Percentiles rank a stretch among this genome's conserved stretches.
phyloP scores from a whole-genome alignment of 2,113 vertebrate species.

The Strigops habroptila region DNA sequence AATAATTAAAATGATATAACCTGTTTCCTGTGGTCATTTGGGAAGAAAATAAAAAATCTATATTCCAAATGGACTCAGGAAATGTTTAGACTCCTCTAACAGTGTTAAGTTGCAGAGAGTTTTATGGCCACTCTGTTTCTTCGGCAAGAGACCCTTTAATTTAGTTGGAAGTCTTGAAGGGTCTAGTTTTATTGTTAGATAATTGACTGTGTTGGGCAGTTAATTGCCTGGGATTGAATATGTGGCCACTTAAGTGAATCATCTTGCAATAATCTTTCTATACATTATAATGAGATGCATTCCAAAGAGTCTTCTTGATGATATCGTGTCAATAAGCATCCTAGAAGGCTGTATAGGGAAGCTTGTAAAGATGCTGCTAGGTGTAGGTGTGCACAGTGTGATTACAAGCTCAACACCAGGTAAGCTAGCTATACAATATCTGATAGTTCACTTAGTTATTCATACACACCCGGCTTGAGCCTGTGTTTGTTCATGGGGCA shows the following conservation, averaged over 20 bases:
- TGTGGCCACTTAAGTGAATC: conserved; percentile 62
- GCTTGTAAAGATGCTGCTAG: neutral
- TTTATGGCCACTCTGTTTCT: conserved; percentile 44
- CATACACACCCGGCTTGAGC: neutral
- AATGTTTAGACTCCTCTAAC: conserved; percentile 51
- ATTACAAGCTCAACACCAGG: neutral
- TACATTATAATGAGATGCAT: conserved; percentile 45
- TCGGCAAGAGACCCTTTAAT: conserved; percentile 40
- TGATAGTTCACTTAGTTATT: neutral
- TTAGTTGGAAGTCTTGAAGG: conserved; percentile 41
- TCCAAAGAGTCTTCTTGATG: conserved; percentile 25
- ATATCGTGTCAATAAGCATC: neutral
- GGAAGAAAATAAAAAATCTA: conserved; percentile 65
- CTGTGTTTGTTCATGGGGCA: neutral
- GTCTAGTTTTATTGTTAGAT: conserved; percentile 58
- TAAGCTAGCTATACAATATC: neutral
- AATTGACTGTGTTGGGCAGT: conserved; percentile 53
- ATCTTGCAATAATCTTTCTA: conserved; percentile 39
- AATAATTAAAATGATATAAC: conserved; percentile 73
- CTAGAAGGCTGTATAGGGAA: neutral
- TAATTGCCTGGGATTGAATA: conserved; percentile 69
- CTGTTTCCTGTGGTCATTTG: conserved; percentile 63
- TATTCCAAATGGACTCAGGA: conserved; percentile 67
- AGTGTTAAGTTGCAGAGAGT: conserved; percentile 44
- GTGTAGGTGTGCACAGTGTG: neutral